Evolutionary conservation across 2,888 invertebrate genomes (phyloP).

Genomic region (Tribolium freemani): DNA sequence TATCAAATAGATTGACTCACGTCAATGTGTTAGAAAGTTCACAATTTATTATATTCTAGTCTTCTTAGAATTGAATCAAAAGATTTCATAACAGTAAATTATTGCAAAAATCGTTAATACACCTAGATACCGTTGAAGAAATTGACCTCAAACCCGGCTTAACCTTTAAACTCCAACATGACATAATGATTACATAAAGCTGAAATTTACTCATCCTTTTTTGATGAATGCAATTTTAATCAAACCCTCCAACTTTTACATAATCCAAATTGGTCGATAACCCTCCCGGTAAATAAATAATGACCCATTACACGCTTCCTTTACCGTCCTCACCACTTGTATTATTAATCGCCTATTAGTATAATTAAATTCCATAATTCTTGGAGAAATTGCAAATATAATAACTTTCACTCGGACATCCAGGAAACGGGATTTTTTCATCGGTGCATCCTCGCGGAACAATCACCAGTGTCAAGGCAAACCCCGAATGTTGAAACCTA

Average conservation of each 20-base stretch:
- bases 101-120: not conserved
- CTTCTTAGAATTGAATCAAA: not conserved
- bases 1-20: not conserved
- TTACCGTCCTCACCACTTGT: slow-evolving; percentile 7
- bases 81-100: not conserved
- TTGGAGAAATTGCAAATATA: slow-evolving; percentile 21
- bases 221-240: too few relatives aligned
- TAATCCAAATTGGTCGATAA: slow-evolving; percentile 22
- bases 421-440: slow-evolving; percentile 21
- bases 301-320: slow-evolving; percentile 29
- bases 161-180: not conserved
- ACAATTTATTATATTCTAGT: not conserved
- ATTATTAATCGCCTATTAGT: slow-evolving; percentile 9
- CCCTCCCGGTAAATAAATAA: slow-evolving; percentile 28
- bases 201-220: too few relatives aligned
- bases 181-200: too few relatives aligned
- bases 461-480: slow-evolving; percentile 15
- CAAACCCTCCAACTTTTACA: not conserved
- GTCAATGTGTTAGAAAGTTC: not conserved
- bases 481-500: slow-evolving; percentile 15
- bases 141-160: not conserved
- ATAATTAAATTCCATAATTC: slow-evolving; percentile 33
- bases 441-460: slow-evolving; percentile 5
- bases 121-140: not conserved
- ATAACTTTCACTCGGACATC: slow-evolving; percentile 27